Percentiles rank a stretch among this genome's conserved stretches.
phyloP scores from a whole-genome alignment of 2,888 invertebrate species.

The Podabrus alpinus region DNA sequence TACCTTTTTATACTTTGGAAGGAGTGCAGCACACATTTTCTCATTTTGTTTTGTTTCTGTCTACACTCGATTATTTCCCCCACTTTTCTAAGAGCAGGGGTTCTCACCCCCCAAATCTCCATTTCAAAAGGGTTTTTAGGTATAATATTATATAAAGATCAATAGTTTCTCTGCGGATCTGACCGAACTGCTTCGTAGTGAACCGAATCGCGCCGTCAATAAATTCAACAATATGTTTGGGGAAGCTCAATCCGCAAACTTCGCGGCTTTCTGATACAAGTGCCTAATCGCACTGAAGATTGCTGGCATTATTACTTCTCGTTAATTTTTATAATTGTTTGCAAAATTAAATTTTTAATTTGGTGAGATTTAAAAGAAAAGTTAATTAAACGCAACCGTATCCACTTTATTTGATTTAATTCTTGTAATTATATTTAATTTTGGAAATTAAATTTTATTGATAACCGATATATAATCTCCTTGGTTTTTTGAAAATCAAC shows the following conservation, averaged over 20 bases:
- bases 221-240: slow-evolving; percentile 45
- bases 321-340: background rate
- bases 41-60: slow-evolving; percentile 49
- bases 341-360: background rate
- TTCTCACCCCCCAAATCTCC: slow-evolving; percentile 50
- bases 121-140: slow-evolving; percentile 53
- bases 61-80: slow-evolving; percentile 45
- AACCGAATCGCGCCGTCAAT: slow-evolving; percentile 45
- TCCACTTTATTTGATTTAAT: too few relatives aligned
- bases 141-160: slow-evolving; percentile 51
- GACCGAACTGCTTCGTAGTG: slow-evolving; percentile 34
- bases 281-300: slow-evolving; percentile 1
- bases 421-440: background rate
- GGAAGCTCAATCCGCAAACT: slow-evolving; percentile 29
- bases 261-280: slow-evolving; percentile 20
- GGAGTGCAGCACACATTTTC: slow-evolving; percentile 39
- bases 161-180: slow-evolving; percentile 42
- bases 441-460: background rate
- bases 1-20: slow-evolving; percentile 33
- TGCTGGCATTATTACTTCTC: background rate
- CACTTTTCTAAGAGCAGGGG: slow-evolving; percentile 33
- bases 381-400: background rate
- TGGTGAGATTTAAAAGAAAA: background rate
- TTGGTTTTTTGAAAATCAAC: background rate
- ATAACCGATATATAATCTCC: background rate